Percentiles rank a stretch among this genome's conserved stretches.
Conservation (phyloP, 2,797 vertebrate species). For the Gymnothorax javanicus region DNA sequence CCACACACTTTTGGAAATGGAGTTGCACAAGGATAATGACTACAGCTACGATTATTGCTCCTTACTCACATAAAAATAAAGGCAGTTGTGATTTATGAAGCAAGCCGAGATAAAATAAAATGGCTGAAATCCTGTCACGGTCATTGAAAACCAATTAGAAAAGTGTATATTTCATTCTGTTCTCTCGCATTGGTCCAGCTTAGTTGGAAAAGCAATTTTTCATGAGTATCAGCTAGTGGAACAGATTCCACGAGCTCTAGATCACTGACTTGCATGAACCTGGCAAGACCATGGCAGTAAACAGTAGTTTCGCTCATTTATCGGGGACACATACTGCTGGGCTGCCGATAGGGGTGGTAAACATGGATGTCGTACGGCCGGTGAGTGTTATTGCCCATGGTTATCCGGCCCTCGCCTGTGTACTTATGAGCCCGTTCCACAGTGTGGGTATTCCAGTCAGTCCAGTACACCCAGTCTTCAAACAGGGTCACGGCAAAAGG, state of each 20-base stretch:
- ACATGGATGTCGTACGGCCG: conserved; percentile 67
- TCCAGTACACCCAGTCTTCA: conserved; percentile 73
- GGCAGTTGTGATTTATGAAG: not conserved
- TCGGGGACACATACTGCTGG: conserved; percentile 53
- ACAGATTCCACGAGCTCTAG: not conserved
- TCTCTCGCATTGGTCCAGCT: not conserved
- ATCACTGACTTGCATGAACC: not conserved
- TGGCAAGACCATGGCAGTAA: not conserved
- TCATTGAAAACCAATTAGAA: not conserved
- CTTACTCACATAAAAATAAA: not conserved
- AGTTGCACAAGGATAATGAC: not conserved
- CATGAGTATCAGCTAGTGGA: not conserved
- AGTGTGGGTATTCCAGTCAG: conserved; percentile 71
- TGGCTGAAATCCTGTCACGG: not conserved
- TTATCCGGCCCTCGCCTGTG: conserved; percentile 59
- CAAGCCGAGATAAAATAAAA: not conserved
- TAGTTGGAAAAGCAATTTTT: not conserved
- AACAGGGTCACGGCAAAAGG: conserved; percentile 67
- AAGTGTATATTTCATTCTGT: not conserved
- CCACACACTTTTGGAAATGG: not conserved
- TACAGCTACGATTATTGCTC: not conserved
- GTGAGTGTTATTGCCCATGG: conserved; percentile 75
- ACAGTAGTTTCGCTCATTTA: not conserved
- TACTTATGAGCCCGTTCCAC: conserved; percentile 73
- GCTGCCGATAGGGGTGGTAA: conserved; percentile 71